Conservation (phyloP, 1,140 invertebrate genomes). For the Leptinotarsa texana region DNA sequence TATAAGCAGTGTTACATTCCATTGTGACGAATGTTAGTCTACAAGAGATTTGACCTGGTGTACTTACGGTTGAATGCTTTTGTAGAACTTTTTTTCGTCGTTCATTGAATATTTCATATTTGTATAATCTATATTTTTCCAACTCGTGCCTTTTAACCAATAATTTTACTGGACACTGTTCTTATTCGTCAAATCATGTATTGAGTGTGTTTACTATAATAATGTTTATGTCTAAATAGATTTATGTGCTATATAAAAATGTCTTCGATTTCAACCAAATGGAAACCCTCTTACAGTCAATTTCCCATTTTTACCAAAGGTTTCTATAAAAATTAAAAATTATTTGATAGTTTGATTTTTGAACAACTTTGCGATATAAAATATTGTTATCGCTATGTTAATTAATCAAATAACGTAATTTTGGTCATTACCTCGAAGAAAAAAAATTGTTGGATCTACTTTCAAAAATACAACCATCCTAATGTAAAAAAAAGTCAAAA, state of each 20-base stretch:
- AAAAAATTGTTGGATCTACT: too few species aligned
- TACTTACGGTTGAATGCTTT: not conserved
- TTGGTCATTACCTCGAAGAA: too few species aligned
- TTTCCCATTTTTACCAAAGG: too few species aligned
- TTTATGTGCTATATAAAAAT: slow-evolving; percentile 40
- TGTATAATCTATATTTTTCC: slow-evolving; percentile 42
- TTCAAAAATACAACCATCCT: too few species aligned
- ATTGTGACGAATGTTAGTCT: not conserved
- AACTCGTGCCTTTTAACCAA: slow-evolving; percentile 48
- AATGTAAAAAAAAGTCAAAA: too few species aligned
- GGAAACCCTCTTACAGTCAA: too few species aligned
- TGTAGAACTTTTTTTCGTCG: slow-evolving; percentile 1
- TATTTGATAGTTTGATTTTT: too few species aligned
- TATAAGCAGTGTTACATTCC: slow-evolving; percentile 15
- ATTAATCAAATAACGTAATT: too few species aligned
- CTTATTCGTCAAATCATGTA: slow-evolving; percentile 44
- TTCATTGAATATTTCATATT: slow-evolving; percentile 21
- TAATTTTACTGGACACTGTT: slow-evolving; percentile 45
- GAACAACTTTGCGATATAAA: too few species aligned
- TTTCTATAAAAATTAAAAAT: too few species aligned
- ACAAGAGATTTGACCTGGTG: not conserved
- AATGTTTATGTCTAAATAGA: slow-evolving; percentile 48
- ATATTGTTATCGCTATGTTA: too few species aligned
- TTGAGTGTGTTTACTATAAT: slow-evolving; percentile 46
- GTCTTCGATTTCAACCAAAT: too few species aligned